These are phyloP conservation scores for Actinia equina DNA, from an alignment of 64 coral and sea anemone genomes.

Conservation along the genomic window DNA sequence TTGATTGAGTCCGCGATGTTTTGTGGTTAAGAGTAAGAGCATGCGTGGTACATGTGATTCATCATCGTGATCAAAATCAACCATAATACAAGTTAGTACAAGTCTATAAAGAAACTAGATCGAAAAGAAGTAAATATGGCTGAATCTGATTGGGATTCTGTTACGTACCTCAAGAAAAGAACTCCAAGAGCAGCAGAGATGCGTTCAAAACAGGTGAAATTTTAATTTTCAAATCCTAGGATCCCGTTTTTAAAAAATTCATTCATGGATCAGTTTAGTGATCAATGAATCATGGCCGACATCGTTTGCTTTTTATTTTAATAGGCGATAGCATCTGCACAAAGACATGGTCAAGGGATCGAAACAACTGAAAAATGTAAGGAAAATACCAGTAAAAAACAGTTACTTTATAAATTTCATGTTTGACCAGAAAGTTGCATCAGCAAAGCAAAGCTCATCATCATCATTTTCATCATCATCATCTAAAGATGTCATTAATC, in stretches of 20 bases:
- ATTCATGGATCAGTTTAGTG: background rate
- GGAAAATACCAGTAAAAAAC: background rate
- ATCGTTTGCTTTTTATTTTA: background rate
- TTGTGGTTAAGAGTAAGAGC: background rate
- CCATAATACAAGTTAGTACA: too few relatives aligned
- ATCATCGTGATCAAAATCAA: background rate
- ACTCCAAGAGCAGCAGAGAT: constrained; percentile 83
- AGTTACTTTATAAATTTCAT: background rate
- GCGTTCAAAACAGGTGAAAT: constrained; percentile 89
- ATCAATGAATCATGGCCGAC: background rate
- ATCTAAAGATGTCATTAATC: too few relatives aligned
- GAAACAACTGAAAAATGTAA: constrained; percentile 94
- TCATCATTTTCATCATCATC: too few relatives aligned
- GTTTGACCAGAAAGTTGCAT: background rate
- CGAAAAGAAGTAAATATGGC: constrained; percentile 38
- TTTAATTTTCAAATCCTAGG: background rate
- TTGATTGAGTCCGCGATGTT: background rate
- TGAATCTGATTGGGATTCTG: constrained; percentile 96
- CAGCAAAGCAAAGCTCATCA: background rate
- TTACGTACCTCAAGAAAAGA: constrained; percentile 93
- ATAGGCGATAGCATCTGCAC: constrained; percentile 65
- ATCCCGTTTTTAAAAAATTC: background rate
- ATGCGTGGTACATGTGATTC: background rate
- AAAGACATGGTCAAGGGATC: constrained; percentile 72
- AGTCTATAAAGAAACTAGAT: background rate